phyloP scores from a whole-genome alignment of 2,888 invertebrate genomes.

The Cremastobaeus sp. region DNA sequence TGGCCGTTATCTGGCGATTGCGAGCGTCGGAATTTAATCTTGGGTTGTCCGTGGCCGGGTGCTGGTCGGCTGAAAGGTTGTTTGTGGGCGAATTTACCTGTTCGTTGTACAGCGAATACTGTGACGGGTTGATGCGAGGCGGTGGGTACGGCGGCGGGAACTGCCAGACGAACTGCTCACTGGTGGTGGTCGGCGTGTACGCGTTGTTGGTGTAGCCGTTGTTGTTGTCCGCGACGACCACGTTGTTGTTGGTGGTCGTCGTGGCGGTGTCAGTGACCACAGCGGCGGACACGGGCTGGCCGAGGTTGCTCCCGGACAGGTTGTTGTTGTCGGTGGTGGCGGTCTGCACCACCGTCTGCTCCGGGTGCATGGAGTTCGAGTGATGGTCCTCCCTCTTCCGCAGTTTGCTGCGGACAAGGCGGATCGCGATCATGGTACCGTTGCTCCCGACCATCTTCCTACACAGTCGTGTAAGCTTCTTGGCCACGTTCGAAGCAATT shows the following conservation, averaged over 20 bases:
- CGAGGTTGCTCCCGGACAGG: conserved; percentile 18
- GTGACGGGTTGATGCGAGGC: conserved; percentile 82
- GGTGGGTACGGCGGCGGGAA: conserved; percentile 85
- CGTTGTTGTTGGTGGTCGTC: conserved; percentile 60
- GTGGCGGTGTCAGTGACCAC: conserved; percentile 64
- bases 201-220: conserved; percentile 74
- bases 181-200: conserved; percentile 68
- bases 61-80: too few relatives aligned
- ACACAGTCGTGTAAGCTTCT: conserved; percentile 74
- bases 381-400: conserved; percentile 90
- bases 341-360: conserved; percentile 82
- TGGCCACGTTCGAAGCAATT: conserved; percentile 69
- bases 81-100: conserved; percentile 82
- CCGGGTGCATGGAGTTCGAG: conserved; percentile 85
- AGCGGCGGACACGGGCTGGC: conserved; percentile 42
- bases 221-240: conserved; percentile 32
- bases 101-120: conserved; percentile 87
- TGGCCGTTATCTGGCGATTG: too few relatives aligned
- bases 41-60: too few relatives aligned
- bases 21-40: too few relatives aligned
- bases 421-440: conserved; percentile 92
- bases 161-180: conserved; percentile 88
- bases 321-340: conserved; percentile 74
- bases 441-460: conserved; percentile 90
- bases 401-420: conserved; percentile 94